Evolutionary conservation across 2,888 invertebrate genomes (phyloP), one percentile per base, ranked within the genome.

Genomic region (Ochlodes sylvanus): DNA sequence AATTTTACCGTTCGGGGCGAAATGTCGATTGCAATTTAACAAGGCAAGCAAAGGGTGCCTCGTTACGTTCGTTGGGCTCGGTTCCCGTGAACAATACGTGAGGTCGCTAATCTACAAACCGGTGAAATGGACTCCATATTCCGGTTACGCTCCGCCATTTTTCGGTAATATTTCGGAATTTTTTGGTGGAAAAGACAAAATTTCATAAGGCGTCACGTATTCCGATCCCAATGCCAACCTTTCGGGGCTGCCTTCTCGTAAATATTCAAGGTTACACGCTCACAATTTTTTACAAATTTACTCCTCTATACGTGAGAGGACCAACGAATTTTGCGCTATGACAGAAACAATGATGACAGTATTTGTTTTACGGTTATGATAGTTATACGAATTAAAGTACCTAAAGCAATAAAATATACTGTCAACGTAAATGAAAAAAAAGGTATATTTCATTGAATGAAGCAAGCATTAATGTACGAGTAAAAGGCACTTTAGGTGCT

Each of bases 211-310:
- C 81, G 80, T 82, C 84, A 83, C 83, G 80, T 83, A 79, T 75
- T 78, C 76, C 68, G 70, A 70, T 32, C 60, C 38, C 68, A 70
- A 72, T 74, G 75, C 55, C 70, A 85, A 85, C 86, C 87, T 87
- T 86, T 79, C 75, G 84, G n/a, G 83, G 79, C 71, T 72, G 68
- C 72, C 75, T 72, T 74, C 81, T 83, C 84, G 85, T 89, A 86
- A 89, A 89, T 89, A 89, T 89, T 88, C 88, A 86, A 88, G 87
- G 86, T 84, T 87, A 87, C 77, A 77, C 75, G 82, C 81, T 83
- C 81, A 81, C 84, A 83, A 77, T 88, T 88, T 87, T 86, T 86
- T 83, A 74, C 73, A 82, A 87, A 88, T 87, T 84, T 83, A 82
- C 84, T 86, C 72, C 66, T 70, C 73, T 73, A 76, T 77, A 74